Base-by-base conservation (phyloP, 2,888 invertebrate genomes). In the Drosophila quinaria region DNA sequence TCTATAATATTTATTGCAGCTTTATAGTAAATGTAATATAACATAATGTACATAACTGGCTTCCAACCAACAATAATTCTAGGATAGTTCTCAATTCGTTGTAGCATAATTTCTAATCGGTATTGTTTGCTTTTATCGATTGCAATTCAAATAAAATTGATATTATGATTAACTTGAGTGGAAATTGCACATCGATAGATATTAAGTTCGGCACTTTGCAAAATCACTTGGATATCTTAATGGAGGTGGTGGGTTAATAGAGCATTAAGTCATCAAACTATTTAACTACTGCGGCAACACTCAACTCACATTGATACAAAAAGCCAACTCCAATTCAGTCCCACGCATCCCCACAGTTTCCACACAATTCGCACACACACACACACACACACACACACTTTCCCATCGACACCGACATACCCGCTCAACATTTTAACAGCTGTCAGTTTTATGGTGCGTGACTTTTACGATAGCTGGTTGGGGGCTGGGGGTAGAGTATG, bases 381-480 rank as follows among this genome's bases (percentile, higher is more conserved):
- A 11, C 25, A 47, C 46, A 47, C 33, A 10, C 22, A 47, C 46
- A 47, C 33, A 10, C 11, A 29, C 39, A 11, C 25, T 3, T 39
- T 15, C 33, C 11, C 33, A 10, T 15, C 39, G 29, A 15, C 52
- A 17, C 29, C 52, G 25, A 52, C 41, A 11, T 17, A 17, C 22
- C 29, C 31, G 41, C 39, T 64, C 54, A 70, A 79, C 87, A 89
- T 86, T 84, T 89, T 87, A 87, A 72, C 87, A 89, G 87, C 84
- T 89, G 87, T 89, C 87, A 77, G 84, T 87, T 89, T 86, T 89
- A 86, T 86, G 84, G 87, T 77, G 84, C 84, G 87, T 76, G 87
- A 89, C 79, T 86, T 86, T 89, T 84, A 89, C 84, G 89, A 88
- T 89, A 88, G 74, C 83, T 64, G 70, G 25, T 62, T 49, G 65